A percentile compares a stretch with the other conserved stretches of the same genome.
phyloP scores from a whole-genome alignment of 2,113 vertebrate genomes.

The Motacilla tschutschensis region DNA sequence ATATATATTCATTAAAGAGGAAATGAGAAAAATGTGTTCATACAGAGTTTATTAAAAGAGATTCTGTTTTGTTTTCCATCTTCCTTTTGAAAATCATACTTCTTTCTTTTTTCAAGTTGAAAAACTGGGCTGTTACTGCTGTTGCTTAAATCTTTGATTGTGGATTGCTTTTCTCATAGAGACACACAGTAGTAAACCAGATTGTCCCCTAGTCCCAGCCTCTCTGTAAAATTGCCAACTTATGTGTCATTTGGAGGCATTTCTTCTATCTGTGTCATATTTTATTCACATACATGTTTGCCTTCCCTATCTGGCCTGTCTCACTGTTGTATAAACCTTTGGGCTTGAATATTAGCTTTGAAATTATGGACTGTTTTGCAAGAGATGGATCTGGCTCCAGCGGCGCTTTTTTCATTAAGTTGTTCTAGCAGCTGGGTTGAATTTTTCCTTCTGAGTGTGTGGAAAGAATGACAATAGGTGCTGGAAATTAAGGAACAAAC shows the following conservation, averaged over 20 bases:
- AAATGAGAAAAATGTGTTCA: neutral
- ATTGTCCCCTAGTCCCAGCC: neutral
- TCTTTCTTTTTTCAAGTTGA: neutral
- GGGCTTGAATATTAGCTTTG: neutral
- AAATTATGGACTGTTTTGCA: neutral
- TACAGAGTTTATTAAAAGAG: neutral
- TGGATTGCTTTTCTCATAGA: neutral
- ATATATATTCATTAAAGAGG: neutral
- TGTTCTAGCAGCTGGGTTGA: neutral
- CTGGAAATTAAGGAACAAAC: neutral
- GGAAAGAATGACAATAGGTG: constrained; percentile 24
- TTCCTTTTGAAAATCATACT: neutral
- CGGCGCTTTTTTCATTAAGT: neutral
- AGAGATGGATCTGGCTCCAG: neutral
- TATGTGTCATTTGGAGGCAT: neutral
- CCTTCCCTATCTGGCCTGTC: neutral
- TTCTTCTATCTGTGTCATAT: neutral
- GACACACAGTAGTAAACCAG: neutral
- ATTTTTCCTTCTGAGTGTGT: neutral
- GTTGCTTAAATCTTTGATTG: neutral
- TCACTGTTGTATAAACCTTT: neutral
- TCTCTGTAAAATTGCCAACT: neutral
- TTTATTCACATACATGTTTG: neutral
- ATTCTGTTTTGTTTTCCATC: neutral
- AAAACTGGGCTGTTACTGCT: neutral